Percentiles rank a stretch among this genome's conserved stretches.
Evolutionary conservation across 2,888 invertebrate genomes (phyloP).

Genomic region (Cheilosia grossa): DNA sequence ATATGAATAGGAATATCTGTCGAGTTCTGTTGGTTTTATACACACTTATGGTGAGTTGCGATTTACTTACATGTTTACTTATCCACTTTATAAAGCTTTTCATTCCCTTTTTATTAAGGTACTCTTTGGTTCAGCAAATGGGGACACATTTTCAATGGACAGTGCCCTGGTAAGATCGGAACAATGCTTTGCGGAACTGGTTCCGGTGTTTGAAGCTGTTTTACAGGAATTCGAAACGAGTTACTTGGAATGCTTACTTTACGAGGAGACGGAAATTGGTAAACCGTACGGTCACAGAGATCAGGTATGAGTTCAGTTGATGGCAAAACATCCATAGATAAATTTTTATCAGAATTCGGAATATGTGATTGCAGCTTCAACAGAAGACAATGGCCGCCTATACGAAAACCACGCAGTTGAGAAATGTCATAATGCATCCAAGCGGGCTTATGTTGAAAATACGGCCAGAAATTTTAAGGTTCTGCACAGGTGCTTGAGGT

Average conservation of each 20-base stretch:
- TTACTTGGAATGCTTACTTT: neutral
- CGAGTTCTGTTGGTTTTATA: no score
- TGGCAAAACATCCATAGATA: neutral
- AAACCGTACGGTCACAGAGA: neutral
- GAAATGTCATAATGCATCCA: neutral
- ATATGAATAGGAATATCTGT: neutral
- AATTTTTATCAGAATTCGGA: slow-evolving; percentile 1
- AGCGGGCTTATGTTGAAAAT: neutral
- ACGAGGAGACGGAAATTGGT: neutral
- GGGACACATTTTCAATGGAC: neutral
- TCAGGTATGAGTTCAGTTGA: neutral
- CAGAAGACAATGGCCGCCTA: neutral
- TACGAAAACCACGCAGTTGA: neutral
- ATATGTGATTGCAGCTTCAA: neutral
- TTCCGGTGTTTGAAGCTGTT: neutral
- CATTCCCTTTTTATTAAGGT: no score
- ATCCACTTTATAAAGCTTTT: no score
- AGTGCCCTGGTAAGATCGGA: neutral
- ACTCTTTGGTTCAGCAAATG: neutral
- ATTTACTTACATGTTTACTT: no score
- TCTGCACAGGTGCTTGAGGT: neutral
- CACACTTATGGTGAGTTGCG: no score
- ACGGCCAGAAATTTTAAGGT: neutral
- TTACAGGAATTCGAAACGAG: neutral
- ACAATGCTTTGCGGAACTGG: neutral